phyloP scores from a whole-genome alignment of 2,797 vertebrate species.

The Cynodonichthys magdalenae region DNA sequence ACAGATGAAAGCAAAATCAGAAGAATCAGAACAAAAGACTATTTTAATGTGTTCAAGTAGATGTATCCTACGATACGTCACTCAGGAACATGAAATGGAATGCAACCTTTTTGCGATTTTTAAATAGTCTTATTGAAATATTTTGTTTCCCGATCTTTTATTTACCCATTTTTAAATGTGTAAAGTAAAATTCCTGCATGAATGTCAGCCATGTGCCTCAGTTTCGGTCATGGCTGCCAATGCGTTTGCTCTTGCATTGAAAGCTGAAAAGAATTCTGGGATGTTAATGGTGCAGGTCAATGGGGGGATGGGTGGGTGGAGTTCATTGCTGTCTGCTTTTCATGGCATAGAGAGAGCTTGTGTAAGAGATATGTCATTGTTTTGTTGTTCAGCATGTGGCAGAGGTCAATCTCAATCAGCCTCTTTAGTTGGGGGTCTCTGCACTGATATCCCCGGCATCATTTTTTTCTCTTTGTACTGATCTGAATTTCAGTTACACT shows the following conservation, averaged over 20 bases:
- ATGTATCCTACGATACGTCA: slow-evolving; percentile 7
- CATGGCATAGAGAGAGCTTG: slow-evolving; percentile 42
- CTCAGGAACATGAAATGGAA: slow-evolving; percentile 14
- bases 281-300: slow-evolving; percentile 35
- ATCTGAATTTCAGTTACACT: slow-evolving; percentile 44
- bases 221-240: slow-evolving; percentile 48
- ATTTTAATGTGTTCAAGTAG: slow-evolving; percentile 15
- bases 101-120: slow-evolving; percentile 12
- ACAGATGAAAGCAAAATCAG: slow-evolving; percentile 8
- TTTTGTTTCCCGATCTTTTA: slow-evolving; percentile 39
- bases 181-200: neutral
- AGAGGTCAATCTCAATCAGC: slow-evolving; percentile 60
- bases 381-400: slow-evolving; percentile 24
- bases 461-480: slow-evolving; percentile 13
- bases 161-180: slow-evolving; percentile 18
- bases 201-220: slow-evolving; percentile 24
- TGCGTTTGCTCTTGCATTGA: slow-evolving; percentile 27
- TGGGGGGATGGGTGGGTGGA: slow-evolving; percentile 27
- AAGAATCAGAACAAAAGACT: slow-evolving; percentile 20
- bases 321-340: slow-evolving; percentile 50
- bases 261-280: slow-evolving; percentile 51
- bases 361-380: slow-evolving; percentile 64
- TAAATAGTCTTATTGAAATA: slow-evolving; percentile 2
- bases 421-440: slow-evolving; percentile 47
- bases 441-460: slow-evolving; percentile 41